A percentile compares a stretch with the other conserved stretches of the same genome.
phyloP scores from a whole-genome alignment of 2,797 vertebrate species.

The Intellagama lesueurii region DNA sequence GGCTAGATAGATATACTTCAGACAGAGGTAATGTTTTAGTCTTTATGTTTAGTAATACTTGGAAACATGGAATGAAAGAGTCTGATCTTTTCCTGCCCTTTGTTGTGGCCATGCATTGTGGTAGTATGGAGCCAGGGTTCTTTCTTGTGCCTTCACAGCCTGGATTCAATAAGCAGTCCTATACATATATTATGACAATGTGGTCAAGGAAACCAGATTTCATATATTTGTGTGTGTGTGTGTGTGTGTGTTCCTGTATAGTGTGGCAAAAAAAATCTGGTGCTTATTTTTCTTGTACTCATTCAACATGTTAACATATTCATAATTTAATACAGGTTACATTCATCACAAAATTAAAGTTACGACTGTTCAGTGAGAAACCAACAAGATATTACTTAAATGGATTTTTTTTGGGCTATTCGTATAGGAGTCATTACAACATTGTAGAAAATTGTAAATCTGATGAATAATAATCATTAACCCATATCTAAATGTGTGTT shows the following conservation, averaged over 20 bases:
- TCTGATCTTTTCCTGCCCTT: constrained; percentile 81
- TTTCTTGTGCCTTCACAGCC: constrained; percentile 87
- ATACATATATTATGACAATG: constrained; percentile 91
- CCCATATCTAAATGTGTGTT: constrained; percentile 41
- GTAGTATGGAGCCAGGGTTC: constrained; percentile 87
- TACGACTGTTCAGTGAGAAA: constrained; percentile 70
- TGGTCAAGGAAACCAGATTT: constrained; percentile 90
- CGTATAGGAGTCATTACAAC: constrained; percentile 54
- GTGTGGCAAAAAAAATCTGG: constrained; percentile 82
- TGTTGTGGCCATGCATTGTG: constrained; percentile 93
- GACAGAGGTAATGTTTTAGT: constrained; percentile 81
- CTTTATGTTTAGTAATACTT: constrained; percentile 79
- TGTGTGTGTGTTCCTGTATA: constrained; percentile 53
- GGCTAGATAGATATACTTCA: constrained; percentile 79
- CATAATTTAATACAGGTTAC: constrained; percentile 85
- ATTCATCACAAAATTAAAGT: constrained; percentile 83
- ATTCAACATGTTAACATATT: constrained; percentile 85
- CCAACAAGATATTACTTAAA: constrained; percentile 72
- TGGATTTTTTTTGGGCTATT: constrained; percentile 74
- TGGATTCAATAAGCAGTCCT: constrained; percentile 95
- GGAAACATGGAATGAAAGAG: constrained; percentile 81
- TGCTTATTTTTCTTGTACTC: constrained; percentile 85
- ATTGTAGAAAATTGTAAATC: constrained; percentile 62
- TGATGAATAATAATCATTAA: constrained; percentile 51
- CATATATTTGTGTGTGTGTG: constrained; percentile 73